phyloP scores from a whole-genome alignment of 2,113 vertebrate species.

The Kobus ellipsiprymnus region DNA sequence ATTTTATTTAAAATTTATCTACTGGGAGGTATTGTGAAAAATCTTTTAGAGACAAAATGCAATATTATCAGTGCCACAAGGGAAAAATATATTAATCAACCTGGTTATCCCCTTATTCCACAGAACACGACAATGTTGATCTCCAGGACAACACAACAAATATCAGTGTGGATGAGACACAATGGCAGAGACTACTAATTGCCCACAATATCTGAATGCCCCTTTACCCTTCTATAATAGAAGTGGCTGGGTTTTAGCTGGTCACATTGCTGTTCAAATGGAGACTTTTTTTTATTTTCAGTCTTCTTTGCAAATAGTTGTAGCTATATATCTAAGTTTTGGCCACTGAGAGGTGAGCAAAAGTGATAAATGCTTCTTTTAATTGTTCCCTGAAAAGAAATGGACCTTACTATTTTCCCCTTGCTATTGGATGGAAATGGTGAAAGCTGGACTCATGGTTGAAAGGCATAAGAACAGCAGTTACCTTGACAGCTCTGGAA shows the following conservation, averaged over 20 bases:
- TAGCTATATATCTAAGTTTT: neutral
- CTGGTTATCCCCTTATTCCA: neutral
- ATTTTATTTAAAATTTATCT: neutral
- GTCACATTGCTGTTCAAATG: neutral
- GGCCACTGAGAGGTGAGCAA: too few species aligned
- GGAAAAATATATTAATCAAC: neutral
- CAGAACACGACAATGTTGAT: neutral
- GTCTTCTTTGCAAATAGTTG: neutral
- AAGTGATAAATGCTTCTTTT: neutral
- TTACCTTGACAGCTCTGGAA: neutral
- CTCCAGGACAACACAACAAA: neutral
- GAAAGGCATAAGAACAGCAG: neutral
- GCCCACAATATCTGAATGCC: neutral
- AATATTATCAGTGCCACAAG: neutral
- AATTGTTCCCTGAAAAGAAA: neutral
- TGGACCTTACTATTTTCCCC: neutral
- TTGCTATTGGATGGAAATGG: neutral
- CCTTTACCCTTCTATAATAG: neutral
- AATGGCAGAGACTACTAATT: neutral
- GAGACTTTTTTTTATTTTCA: neutral
- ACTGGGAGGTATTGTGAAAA: neutral
- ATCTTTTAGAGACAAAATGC: constrained; percentile 14
- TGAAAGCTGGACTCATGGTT: neutral
- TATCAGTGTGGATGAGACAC: neutral
- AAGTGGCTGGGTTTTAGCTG: neutral